Percentiles rank a stretch among this genome's conserved stretches.
phyloP scores from a whole-genome alignment of 2,797 vertebrate genomes.

The Picus viridis region DNA sequence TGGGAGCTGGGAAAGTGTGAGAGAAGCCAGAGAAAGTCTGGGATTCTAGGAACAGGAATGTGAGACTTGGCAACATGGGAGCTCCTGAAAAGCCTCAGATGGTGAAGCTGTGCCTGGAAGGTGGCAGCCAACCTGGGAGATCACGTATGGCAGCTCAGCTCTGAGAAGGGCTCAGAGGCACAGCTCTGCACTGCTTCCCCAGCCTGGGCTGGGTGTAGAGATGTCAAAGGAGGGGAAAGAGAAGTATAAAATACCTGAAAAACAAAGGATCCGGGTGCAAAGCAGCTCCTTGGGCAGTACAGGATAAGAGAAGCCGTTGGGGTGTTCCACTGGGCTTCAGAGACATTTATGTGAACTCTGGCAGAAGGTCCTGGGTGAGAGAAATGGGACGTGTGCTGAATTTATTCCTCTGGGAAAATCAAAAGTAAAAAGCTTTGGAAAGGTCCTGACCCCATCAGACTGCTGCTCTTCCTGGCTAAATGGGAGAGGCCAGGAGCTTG shows the following conservation, averaged over 20 bases:
- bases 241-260: neutral
- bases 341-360: neutral
- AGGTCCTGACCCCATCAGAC: neutral
- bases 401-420: neutral
- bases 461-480: neutral
- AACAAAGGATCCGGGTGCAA: neutral
- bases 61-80: neutral
- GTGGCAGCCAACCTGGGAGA: neutral
- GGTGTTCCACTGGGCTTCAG: rapidly evolving
- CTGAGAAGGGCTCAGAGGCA: neutral
- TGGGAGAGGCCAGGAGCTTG: neutral
- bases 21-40: neutral
- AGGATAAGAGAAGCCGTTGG: rapidly evolving
- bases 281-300: neutral
- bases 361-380: neutral
- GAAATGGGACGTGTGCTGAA: neutral
- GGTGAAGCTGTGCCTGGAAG: neutral
- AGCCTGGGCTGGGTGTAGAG: neutral
- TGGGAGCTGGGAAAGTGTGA: neutral
- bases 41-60: neutral
- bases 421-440: neutral
- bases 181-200: neutral
- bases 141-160: neutral
- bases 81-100: conserved; percentile 6
- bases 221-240: neutral